Evolutionary conservation across 2,888 invertebrate species (phyloP), one percentile per base, ranked within the genome.

Genomic region (Apotomis capreana): DNA sequence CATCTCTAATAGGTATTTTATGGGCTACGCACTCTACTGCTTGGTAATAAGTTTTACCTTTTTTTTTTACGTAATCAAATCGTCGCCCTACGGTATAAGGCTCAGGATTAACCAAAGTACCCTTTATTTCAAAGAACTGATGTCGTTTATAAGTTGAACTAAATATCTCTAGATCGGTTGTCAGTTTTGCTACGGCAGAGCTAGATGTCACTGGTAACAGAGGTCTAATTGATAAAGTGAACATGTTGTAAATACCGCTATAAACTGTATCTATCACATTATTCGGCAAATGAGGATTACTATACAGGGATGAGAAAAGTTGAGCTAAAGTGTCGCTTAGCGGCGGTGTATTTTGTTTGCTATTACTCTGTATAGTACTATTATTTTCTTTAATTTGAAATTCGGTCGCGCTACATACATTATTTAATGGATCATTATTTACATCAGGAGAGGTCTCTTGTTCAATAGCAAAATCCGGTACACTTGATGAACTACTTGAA

Each of bases 301-400:
- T n/a, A 62, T 62, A 62, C 5, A 62, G 62, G 26, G 62, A 62
- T 51, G 62, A 62, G 49, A 62, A 62, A 51, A 62, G 62, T 62
- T 62, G 62, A 49, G 49, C 62, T 51, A 62, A 51, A 15, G 49
- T 59, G 59, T 59, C 40, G n/a, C 59, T 59, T 6, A 40, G 59
- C 59, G 59, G 59, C 5, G 40, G n/a, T 12, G 40, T 59, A 12
- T 40, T 59, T n/a, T 55, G n/a, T 15, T 40, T n/a, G 40, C n/a
- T n/a, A n/a, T 59, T 59, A 59, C 40, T 37, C 36, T 59, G 59
- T 59, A n/a, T 40, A 12, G 40, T 40, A 6, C 40, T n/a, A 59
- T 59, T 59, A 59, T 59, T 59, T 59, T 59, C 40, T 8, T 59
- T 59, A 40, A 12, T 59, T 59, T 59, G 55, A 15, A 26, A 55